phyloP scores from a whole-genome alignment of 2,797 vertebrate genomes.

The Sebastes jordani region DNA sequence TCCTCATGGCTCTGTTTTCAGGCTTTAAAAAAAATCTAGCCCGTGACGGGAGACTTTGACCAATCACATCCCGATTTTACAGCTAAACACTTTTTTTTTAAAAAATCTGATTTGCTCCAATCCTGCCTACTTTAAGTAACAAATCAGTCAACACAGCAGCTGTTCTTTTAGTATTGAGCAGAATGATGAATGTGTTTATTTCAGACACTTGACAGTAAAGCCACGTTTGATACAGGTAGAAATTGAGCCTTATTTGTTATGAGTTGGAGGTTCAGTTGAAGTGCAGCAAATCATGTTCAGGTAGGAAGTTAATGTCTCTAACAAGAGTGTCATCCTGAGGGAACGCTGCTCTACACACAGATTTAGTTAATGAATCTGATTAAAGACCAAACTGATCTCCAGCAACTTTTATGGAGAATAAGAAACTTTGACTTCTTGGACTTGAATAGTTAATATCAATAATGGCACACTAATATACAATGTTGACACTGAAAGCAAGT shows the following conservation, averaged over 20 bases:
- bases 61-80: too few species aligned
- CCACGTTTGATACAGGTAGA: conserved; percentile 6
- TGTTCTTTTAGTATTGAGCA: background rate
- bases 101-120: too few species aligned
- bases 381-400: background rate
- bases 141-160: background rate
- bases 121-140: too few species aligned
- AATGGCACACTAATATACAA: background rate
- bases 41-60: too few species aligned
- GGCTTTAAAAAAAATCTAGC: too few species aligned
- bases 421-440: background rate
- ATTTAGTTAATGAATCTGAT: background rate
- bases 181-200: conserved; percentile 45
- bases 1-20: too few species aligned
- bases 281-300: background rate
- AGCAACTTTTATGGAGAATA: background rate
- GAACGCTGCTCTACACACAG: background rate
- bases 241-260: background rate
- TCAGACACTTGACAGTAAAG: conserved; percentile 13
- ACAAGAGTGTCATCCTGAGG: background rate
- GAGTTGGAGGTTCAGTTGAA: background rate
- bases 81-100: too few species aligned
- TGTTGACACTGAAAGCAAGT: background rate
- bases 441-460: background rate
- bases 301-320: background rate